These are phyloP conservation scores for Pangasianodon hypophthalmus DNA, from an alignment of 2,113 vertebrate genomes.

Conservation along the genomic window DNA sequence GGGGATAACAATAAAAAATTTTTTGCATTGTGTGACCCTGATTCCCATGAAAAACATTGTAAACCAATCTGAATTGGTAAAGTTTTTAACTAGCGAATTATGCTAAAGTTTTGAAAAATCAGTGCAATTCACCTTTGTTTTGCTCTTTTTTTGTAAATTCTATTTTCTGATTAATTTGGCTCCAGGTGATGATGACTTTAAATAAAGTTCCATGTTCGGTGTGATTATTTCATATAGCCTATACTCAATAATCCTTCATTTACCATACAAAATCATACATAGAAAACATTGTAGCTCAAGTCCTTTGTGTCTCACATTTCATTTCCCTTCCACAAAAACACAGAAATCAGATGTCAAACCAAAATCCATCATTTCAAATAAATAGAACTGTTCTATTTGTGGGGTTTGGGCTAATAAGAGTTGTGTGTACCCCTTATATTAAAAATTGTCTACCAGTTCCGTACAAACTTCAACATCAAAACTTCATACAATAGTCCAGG, in stretches of 20 bases:
- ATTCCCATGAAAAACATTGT: slow-evolving; percentile 6
- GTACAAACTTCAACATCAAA: slow-evolving; percentile 74
- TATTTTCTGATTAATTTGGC: slow-evolving; percentile 16
- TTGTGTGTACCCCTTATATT: slow-evolving; percentile 73
- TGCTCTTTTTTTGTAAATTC: not conserved
- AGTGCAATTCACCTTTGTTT: not conserved
- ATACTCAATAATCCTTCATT: slow-evolving; percentile 61
- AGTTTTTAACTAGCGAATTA: not conserved
- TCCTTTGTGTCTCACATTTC: slow-evolving; percentile 76
- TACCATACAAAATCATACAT: slow-evolving; percentile 80
- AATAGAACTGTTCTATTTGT: slow-evolving; percentile 68
- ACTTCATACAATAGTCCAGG: slow-evolving; percentile 58
- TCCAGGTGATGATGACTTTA: not conserved
- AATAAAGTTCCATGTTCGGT: not conserved
- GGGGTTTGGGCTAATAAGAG: slow-evolving; percentile 66
- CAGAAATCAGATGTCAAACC: slow-evolving; percentile 58
- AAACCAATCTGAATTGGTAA: not conserved
- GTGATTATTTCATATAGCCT: not conserved
- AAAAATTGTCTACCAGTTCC: slow-evolving; percentile 71
- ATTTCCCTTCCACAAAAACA: slow-evolving; percentile 68
- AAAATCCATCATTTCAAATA: slow-evolving; percentile 69
- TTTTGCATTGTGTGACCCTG: slow-evolving; percentile 2
- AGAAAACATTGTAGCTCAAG: slow-evolving; percentile 76
- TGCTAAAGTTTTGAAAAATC: not conserved
- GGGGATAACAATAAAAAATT: not conserved